Conservation (phyloP, 2,797 vertebrate genomes). For the Pogoniulus pusillus region DNA sequence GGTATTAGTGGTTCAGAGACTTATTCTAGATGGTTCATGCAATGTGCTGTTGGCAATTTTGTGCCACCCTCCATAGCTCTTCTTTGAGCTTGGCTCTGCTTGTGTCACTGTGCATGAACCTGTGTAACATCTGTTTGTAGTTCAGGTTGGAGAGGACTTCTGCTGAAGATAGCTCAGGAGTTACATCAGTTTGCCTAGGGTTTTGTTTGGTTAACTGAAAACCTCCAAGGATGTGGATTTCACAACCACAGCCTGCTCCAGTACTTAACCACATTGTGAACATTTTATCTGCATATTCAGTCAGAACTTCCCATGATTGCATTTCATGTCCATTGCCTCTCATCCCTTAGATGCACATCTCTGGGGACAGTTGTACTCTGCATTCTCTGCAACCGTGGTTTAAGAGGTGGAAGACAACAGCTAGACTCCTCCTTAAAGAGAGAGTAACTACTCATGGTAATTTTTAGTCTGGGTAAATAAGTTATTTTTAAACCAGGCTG, state of each 20-base stretch:
- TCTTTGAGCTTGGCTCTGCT: not conserved
- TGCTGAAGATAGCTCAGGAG: not conserved
- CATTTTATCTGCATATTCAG: not conserved
- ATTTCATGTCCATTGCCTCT: not conserved
- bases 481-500: conserved; percentile 55
- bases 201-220: not conserved
- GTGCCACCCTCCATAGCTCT: not conserved
- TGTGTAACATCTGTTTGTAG: fast-evolving
- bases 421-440: conserved; percentile 7
- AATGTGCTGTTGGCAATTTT: not conserved
- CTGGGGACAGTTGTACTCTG: not conserved
- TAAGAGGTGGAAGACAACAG: not conserved
- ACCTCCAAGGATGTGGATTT: not conserved
- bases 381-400: not conserved
- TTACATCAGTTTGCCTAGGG: not conserved
- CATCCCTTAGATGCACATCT: not conserved
- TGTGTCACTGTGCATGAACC: not conserved
- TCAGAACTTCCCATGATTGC: not conserved
- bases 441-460: conserved; percentile 26
- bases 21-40: not conserved
- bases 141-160: not conserved
- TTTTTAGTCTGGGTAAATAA: conserved; percentile 55
- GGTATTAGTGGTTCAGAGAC: not conserved
- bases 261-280: not conserved
- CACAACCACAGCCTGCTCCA: not conserved